These are phyloP conservation scores for Beroe ovata DNA, from an alignment of 37 sponge, comb jelly and placozoan species.

Conservation along the genomic window DNA sequence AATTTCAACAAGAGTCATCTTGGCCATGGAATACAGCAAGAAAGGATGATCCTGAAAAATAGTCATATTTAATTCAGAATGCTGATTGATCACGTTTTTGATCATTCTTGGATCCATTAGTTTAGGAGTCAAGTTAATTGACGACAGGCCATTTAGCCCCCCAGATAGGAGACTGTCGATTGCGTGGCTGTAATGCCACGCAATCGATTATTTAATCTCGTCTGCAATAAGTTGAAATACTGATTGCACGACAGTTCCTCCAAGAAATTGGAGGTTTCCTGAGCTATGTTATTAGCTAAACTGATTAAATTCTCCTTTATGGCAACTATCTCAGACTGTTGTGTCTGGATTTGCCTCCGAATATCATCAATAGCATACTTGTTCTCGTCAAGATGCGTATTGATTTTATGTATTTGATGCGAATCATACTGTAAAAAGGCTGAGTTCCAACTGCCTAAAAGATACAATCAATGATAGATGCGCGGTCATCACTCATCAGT, in stretches of 20 bases:
- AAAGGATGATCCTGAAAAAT: neutral
- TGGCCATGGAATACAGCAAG: neutral
- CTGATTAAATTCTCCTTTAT: neutral
- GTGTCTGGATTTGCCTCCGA: neutral
- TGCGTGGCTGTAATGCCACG: neutral
- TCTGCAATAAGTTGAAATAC: neutral
- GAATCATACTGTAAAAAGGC: too few species aligned
- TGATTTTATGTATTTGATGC: constrained; percentile 7
- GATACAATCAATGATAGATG: too few species aligned
- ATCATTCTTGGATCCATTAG: neutral
- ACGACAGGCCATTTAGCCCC: neutral
- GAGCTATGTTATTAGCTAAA: neutral
- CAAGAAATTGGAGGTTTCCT: neutral
- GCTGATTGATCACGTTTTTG: neutral
- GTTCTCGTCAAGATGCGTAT: neutral
- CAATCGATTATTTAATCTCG: neutral
- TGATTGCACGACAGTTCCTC: neutral
- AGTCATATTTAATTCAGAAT: neutral
- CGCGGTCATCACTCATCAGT: too few species aligned
- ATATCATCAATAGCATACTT: neutral
- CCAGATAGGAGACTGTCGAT: neutral
- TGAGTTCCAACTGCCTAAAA: too few species aligned
- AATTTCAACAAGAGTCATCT: neutral
- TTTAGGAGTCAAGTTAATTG: neutral
- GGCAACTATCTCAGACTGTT: neutral